These are phyloP conservation scores for Dicyrtoma fusca DNA, from an alignment of 2,888 invertebrate species.

Conservation along the genomic window DNA sequence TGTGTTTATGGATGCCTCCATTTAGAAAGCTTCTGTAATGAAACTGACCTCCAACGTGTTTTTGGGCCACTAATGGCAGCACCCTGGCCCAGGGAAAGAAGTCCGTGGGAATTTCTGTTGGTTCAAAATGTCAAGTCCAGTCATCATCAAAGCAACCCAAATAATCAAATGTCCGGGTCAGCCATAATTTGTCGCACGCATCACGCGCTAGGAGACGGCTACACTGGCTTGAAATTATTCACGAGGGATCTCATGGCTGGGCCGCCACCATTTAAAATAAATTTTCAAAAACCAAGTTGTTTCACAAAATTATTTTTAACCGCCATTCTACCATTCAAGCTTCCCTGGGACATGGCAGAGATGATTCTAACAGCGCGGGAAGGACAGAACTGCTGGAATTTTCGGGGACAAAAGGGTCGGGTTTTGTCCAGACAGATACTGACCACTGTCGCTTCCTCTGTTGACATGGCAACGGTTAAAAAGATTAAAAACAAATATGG, in stretches of 20 bases:
- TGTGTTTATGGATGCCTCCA: too few relatives aligned
- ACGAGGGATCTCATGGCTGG: not conserved
- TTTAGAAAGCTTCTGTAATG: too few relatives aligned
- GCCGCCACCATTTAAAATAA: not conserved
- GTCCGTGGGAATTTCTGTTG: not conserved
- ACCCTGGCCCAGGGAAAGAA: too few relatives aligned
- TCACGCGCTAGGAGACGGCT: slow-evolving; percentile 16
- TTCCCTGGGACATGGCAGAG: not conserved
- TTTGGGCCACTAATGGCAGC: not conserved
- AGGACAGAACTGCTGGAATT: not conserved
- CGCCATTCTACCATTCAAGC: not conserved
- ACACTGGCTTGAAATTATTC: not conserved
- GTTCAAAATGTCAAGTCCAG: not conserved
- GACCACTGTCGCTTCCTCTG: not conserved
- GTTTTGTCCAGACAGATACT: not conserved
- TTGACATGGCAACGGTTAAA: not conserved
- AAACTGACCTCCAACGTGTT: not conserved
- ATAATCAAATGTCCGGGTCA: too few relatives aligned
- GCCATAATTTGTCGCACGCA: not conserved
- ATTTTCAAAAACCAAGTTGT: not conserved
- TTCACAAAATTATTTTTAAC: not conserved
- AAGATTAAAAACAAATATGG: slow-evolving; percentile 6
- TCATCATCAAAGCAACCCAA: not conserved
- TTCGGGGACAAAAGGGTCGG: not conserved
- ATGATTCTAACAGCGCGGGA: not conserved